Evolutionary conservation across 2,888 invertebrate genomes (phyloP).

Genomic region (Caenorhabditis wallacei): DNA sequence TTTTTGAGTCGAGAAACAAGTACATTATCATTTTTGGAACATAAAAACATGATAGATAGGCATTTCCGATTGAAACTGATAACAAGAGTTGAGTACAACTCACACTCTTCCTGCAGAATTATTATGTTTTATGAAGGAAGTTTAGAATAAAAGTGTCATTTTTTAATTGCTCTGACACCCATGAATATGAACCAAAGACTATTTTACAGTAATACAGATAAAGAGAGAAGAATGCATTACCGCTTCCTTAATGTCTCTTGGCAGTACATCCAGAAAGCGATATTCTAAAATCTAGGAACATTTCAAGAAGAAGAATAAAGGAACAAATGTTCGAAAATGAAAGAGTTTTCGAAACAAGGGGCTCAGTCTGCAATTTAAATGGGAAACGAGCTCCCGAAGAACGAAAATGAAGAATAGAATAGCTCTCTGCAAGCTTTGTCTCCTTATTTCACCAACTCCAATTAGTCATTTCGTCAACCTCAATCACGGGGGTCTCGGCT

Average conservation of each 20-base stretch:
- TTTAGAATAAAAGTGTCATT: no score
- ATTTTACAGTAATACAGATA: no score
- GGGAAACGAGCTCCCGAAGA: constrained; percentile 44
- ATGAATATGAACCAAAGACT: no score
- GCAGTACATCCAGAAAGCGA: no score
- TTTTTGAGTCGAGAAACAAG: background rate
- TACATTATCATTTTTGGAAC: background rate
- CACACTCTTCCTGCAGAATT: no score
- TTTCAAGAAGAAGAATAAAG: no score
- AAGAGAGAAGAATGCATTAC: no score
- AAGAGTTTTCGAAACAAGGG: constrained; percentile 1
- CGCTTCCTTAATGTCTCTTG: no score
- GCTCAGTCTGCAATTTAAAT: constrained; percentile 47
- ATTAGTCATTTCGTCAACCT: constrained; percentile 43
- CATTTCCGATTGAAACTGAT: no score
- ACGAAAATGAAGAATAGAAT: constrained; percentile 12
- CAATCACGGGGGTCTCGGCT: constrained; percentile 40
- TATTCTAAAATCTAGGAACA: no score
- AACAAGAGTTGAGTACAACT: background rate
- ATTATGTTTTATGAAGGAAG: no score
- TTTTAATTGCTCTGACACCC: no score
- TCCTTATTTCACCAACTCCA: constrained; percentile 20
- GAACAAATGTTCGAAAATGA: constrained; percentile 11
- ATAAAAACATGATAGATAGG: background rate
- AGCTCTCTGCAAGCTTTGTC: background rate